A percentile compares a stretch with the other conserved stretches of the same genome.
phyloP scores from a whole-genome alignment of 2,888 invertebrate species.

The Timandra comae region DNA sequence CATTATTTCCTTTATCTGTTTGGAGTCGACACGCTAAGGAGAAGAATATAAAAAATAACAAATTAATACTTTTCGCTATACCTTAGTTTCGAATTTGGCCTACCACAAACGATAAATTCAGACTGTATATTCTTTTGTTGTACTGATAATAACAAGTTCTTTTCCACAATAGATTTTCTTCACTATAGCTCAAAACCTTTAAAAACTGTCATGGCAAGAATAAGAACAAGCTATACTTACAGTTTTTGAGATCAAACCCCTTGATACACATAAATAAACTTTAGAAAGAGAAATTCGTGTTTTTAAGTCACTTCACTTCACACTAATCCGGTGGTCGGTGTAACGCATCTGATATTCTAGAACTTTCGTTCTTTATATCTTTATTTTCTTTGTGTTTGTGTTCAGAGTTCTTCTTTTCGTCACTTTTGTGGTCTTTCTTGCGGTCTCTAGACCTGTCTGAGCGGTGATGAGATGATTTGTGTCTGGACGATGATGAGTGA shows the following conservation, averaged over 20 bases:
- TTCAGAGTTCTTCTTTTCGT: conserved; percentile 37
- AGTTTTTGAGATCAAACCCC: background rate
- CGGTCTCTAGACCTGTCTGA: conserved; percentile 43
- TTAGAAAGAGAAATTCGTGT: background rate
- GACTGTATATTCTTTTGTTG: no score
- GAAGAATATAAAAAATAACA: no score
- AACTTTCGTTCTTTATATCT: conserved; percentile 7
- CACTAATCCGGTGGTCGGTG: conserved; percentile 59
- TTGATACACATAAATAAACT: conserved; percentile 6
- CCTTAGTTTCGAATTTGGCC: no score
- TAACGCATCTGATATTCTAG: conserved; percentile 32
- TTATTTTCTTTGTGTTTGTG: conserved; percentile 35
- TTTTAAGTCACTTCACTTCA: conserved; percentile 7
- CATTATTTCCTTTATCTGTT: no score
- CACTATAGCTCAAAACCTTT: no score
- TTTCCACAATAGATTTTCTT: no score
- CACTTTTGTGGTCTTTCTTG: conserved; percentile 45
- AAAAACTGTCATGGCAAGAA: background rate
- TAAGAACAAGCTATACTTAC: background rate
- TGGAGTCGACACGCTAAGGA: no score
- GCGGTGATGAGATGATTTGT: conserved; percentile 44
- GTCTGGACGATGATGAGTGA: conserved; percentile 54
- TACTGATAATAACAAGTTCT: no score
- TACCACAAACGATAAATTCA: no score
- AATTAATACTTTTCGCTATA: no score